phyloP scores from a whole-genome alignment of 64 coral and sea anemone species.

The Orbicella faveolata region DNA sequence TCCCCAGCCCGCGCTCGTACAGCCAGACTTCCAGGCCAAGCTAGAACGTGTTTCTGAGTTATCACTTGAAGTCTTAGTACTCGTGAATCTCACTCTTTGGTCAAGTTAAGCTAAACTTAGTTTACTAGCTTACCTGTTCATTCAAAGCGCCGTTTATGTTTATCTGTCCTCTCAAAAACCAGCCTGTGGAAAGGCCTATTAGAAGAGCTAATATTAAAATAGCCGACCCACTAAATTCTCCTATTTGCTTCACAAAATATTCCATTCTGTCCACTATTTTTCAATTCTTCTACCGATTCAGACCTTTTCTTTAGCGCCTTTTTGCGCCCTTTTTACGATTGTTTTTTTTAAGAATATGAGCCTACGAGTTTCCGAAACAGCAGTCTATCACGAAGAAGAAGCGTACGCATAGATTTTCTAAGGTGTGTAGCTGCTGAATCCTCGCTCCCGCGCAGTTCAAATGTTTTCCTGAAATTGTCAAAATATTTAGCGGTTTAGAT shows the following conservation, averaged over 20 bases:
- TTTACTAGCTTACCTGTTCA: not conserved
- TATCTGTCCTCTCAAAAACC: conserved; percentile 21
- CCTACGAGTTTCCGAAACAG: not conserved
- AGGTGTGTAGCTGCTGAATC: not conserved
- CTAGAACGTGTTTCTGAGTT: no score
- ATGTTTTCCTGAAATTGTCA: not conserved
- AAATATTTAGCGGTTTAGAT: not conserved
- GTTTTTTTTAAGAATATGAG: not conserved
- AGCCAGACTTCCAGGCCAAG: no score
- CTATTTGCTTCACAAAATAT: not conserved
- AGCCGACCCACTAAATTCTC: not conserved
- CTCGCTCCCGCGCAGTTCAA: conserved; percentile 26
- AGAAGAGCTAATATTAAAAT: conserved; percentile 31
- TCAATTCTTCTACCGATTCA: not conserved
- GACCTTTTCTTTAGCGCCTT: no score
- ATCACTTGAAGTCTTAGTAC: no score
- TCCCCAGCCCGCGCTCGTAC: no score
- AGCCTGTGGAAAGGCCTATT: conserved; percentile 10
- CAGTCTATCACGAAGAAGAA: not conserved
- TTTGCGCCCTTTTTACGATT: not conserved
- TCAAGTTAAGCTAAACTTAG: not conserved
- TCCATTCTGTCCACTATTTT: not conserved
- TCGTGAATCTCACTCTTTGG: no score
- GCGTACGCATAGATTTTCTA: conserved; percentile 5
- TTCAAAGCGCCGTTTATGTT: not conserved